Evolutionary conservation across 1,140 invertebrate genomes (phyloP).

Genomic region (Acromyrmex heyeri): DNA sequence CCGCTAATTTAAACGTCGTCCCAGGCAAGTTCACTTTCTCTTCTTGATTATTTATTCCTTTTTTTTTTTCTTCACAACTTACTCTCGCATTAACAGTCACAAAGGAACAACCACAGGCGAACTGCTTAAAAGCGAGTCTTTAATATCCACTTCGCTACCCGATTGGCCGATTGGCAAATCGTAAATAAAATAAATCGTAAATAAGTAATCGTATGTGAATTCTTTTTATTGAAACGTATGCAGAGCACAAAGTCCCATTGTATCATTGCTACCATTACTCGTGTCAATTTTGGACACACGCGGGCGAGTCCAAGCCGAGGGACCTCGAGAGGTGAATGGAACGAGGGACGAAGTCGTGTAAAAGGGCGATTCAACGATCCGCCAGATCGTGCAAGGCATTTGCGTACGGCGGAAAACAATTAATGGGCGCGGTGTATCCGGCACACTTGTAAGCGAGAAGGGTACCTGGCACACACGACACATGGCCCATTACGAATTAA

Average conservation of each 20-base stretch:
- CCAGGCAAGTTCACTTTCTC: slow-evolving; percentile 53
- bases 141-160: not conserved
- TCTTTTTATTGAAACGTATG: not conserved
- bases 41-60: slow-evolving; percentile 52
- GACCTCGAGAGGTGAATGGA: slow-evolving; percentile 1
- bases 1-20: slow-evolving; percentile 71
- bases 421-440: slow-evolving; percentile 65
- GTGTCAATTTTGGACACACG: slow-evolving; percentile 6
- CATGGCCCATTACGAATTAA: slow-evolving; percentile 85
- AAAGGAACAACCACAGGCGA: not conserved
- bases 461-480: slow-evolving; percentile 80
- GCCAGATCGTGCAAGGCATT: slow-evolving; percentile 58
- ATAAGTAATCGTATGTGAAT: not conserved
- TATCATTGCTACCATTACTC: slow-evolving; percentile 37
- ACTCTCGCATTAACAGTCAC: slow-evolving; percentile 10
- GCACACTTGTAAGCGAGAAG: slow-evolving; percentile 75
- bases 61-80: slow-evolving; percentile 36
- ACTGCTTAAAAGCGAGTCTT: not conserved
- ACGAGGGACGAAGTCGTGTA: not conserved
- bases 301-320: not conserved
- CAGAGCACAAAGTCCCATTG: slow-evolving; percentile 36
- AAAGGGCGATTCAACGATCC: slow-evolving; percentile 31
- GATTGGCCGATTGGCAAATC: not conserved
- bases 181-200: not conserved
- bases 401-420: slow-evolving; percentile 66